Conservation (phyloP, 2,113 vertebrate species). For the Myxocyprinus asiaticus region DNA sequence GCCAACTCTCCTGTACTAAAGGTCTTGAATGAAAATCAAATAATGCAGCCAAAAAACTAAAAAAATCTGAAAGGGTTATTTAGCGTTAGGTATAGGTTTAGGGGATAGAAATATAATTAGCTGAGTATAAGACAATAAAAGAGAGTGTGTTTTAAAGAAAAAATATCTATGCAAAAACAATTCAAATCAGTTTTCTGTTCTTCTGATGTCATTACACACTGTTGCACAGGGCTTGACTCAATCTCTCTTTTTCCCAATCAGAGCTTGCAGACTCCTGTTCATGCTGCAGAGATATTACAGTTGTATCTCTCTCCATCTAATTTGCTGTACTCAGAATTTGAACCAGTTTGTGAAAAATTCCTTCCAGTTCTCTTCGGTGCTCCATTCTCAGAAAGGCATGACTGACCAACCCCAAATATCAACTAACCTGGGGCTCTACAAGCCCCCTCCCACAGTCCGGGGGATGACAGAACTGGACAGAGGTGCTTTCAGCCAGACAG, state of each 20-base stretch:
- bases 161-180: too few species aligned
- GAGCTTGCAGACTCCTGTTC: conserved; percentile 47
- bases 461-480: conserved; percentile 90
- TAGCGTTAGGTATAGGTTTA: neutral
- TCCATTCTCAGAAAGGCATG: conserved; percentile 54
- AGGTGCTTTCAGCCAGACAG: conserved; percentile 83
- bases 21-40: too few species aligned
- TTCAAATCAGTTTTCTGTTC: too few species aligned
- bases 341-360: neutral
- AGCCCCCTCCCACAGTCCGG: conserved; percentile 78
- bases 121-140: too few species aligned
- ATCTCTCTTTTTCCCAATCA: conserved; percentile 43
- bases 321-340: neutral
- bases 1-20: too few species aligned
- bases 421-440: conserved; percentile 76
- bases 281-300: conserved; percentile 28
- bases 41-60: too few species aligned
- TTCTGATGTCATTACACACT: neutral
- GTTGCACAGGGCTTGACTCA: neutral
- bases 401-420: conserved; percentile 61
- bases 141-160: too few species aligned
- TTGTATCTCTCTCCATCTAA: neutral
- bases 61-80: too few species aligned
- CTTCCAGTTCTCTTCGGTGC: neutral
- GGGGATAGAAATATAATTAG: too few species aligned